Evolutionary conservation across 2,888 invertebrate genomes (phyloP).

Genomic region (Syritta pipiens): DNA sequence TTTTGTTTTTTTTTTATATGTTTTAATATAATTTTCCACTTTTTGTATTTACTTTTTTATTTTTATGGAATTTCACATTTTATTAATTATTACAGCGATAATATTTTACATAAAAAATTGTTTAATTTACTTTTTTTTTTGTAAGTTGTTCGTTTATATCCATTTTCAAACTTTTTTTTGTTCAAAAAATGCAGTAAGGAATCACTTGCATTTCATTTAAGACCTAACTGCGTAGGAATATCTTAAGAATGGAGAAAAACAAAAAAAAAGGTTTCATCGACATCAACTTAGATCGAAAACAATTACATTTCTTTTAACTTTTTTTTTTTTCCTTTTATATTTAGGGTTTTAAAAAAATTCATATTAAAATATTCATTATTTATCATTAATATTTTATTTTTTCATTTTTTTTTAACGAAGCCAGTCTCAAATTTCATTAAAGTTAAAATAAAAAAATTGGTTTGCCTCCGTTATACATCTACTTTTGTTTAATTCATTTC

Average conservation of each 20-base stretch:
- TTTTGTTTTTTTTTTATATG: constrained; percentile 35
- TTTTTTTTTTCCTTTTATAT: not conserved
- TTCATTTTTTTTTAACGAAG: constrained; percentile 52
- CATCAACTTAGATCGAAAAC: constrained; percentile 5
- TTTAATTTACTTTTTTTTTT: constrained; percentile 34
- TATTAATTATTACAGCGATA: constrained; percentile 58
- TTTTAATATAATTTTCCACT: constrained; percentile 60
- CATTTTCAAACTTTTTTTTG: constrained; percentile 7
- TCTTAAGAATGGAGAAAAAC: not conserved
- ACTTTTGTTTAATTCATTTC: no score
- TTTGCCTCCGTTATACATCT: constrained; percentile 58
- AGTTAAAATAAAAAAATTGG: constrained; percentile 35
- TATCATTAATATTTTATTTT: constrained; percentile 17
- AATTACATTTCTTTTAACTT: constrained; percentile 8
- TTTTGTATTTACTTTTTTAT: constrained; percentile 42
- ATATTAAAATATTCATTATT: constrained; percentile 58
- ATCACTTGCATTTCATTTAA: not conserved
- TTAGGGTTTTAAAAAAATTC: constrained; percentile 23
- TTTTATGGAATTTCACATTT: constrained; percentile 51
- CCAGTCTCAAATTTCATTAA: constrained; percentile 64
- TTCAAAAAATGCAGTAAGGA: not conserved
- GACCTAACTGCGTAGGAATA: constrained; percentile 11
- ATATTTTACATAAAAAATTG: constrained; percentile 64
- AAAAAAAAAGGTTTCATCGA: constrained; percentile 1
- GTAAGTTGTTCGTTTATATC: constrained; percentile 51